Base-by-base conservation (phyloP, 1,140 invertebrate genomes). In the Mycetomoellerius zeteki region DNA sequence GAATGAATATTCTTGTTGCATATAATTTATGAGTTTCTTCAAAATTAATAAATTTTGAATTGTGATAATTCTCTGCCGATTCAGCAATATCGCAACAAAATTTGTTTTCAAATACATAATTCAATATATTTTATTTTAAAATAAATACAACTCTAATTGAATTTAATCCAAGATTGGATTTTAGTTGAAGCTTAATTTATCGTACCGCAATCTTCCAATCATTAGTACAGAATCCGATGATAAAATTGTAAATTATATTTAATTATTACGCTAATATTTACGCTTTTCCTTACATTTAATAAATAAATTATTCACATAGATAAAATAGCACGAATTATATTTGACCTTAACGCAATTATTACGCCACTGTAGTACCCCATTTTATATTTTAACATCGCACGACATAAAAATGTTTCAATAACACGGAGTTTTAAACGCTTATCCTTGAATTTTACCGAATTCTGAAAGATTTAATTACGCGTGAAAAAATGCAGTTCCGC, bases 401-500 rank as follows among this genome's bases (percentile, higher is more conserved):
- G 21, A 30, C 14, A 37, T 50, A 84, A 84, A 60, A 76, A 52
- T 76, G 30, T 60, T 60, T 60, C 52, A 47, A 76, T 62, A 75
- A 47, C 14, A 14, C 16, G 16, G 5, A 72, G 24, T 84, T 50
- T 84, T 62, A 62, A 84, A 84, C 19, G 67, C 10, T 43, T 14
- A 71, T 43, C 24, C 50, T 56, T 30, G 19, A 60, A 19, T 30
- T 37, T 37, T 12, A 37, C 27, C 5, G 37, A 75, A 84, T 84
- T 84, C 69, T 50, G 24, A 30, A 50, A 52, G 33, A 47, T 81
- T 81, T 69, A 81, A 81, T 71, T 81, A 47, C 54, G 64, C 30
- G 47, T 62, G 27, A 33, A 30, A 27, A 60, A 73, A 56, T 71
- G 14, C 8, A 54, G 37, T 14, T 47, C 54, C 12, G 65, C 12